Base-by-base conservation (phyloP, 2,797 vertebrate species). In the Lagorchestes hirsutus region DNA sequence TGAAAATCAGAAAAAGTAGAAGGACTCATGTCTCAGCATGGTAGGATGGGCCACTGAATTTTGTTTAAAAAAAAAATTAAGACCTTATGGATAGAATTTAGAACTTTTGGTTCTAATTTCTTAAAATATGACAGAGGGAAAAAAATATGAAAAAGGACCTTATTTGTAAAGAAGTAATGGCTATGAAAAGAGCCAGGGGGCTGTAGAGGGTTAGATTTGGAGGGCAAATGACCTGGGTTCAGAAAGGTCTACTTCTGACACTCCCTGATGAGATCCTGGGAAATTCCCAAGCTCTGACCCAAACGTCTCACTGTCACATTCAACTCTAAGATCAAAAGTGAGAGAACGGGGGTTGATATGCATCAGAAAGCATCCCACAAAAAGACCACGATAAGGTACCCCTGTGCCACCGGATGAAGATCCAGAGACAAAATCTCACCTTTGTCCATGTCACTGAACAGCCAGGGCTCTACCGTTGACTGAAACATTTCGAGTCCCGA, bases 401-500 rank as follows among this genome's bases (percentile, higher is more conserved):
- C 27, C 40, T 9, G 0, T 46, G 74, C 24, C 74, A 4, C 40
- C 50, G 40, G 40, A 50, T 50, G 74, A 28, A 34, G 59, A 62
- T 4, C 59, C 12, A 34, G 18, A 16, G n/a, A 82, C 18, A 40
- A 24, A 82, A 46, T 46, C n/a, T 9, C 18, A n/a, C n/a, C 6
- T 40, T 24, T 46, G 18, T 40, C 67, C 55, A 54, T 92, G 87
- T 29, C 8, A 31, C 29, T 90, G 91, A 90, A 95, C 93, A 97
- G 91, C 52, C 55, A 93, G 50, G 90, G 13, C 34, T 96, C 55
- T 94, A 59, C 94, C 91, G 56, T 93, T 57, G 91, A 92, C 94
- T 18, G 52, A 93, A 96, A 94, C 58, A 74, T 24, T 29, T 54
- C 54, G 91, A 90, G 95, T 94, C 52, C 93, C 90, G 95, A 82